phyloP scores from a whole-genome alignment of 2,888 invertebrate genomes.

The Homarus gammarus region DNA sequence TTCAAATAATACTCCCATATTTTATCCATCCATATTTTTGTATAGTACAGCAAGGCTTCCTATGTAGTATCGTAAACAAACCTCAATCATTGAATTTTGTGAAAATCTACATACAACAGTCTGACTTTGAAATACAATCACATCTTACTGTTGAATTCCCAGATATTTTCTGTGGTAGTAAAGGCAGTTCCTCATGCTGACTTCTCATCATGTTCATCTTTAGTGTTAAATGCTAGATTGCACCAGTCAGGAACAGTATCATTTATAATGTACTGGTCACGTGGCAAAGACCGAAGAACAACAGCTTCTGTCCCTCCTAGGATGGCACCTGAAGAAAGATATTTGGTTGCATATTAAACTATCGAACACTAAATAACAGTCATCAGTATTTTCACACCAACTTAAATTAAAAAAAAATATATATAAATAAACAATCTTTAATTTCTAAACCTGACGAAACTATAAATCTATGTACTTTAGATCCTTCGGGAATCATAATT shows the following conservation, averaged over 20 bases:
- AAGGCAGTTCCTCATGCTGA: neutral
- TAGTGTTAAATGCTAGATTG: conserved; percentile 54
- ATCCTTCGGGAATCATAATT: no score
- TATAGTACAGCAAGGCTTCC: no score
- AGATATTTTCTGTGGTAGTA: neutral
- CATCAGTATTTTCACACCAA: neutral
- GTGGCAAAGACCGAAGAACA: conserved; percentile 85
- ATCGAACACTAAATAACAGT: neutral
- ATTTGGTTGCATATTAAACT: neutral
- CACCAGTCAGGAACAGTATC: conserved; percentile 91
- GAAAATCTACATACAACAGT: no score
- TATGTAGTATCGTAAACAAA: no score
- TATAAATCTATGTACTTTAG: no score
- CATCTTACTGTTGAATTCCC: no score
- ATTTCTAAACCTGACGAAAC: neutral
- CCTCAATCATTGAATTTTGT: no score
- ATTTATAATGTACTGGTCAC: conserved; percentile 87
- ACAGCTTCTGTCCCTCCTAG: conserved; percentile 88
- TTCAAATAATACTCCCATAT: no score
- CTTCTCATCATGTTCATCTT: conserved; percentile 51
- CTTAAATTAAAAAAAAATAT: neutral
- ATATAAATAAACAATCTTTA: neutral
- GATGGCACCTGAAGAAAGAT: conserved; percentile 83
- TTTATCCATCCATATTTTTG: no score
- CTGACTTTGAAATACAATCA: no score